Evolutionary conservation across 37 sponge, comb jelly and placozoan genomes (phyloP), one percentile per base, ranked within the genome.

Genomic region (Tethya wilhelma): DNA sequence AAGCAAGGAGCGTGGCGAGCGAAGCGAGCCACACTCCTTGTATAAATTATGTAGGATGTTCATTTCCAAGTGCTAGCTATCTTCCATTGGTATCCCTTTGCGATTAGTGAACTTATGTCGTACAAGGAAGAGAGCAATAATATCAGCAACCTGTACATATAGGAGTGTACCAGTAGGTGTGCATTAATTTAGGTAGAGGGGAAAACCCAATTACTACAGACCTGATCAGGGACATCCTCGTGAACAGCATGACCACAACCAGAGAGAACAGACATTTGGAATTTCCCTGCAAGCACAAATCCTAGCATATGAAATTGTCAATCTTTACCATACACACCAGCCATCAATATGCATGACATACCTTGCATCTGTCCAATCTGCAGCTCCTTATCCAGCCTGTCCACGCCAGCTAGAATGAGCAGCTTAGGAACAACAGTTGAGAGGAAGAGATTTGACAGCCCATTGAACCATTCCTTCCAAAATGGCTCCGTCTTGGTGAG

Each of bases 341-440:
- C 14, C 9, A 49, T 49, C 14, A 49, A 49, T 49, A 49, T 9
- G 9, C 53, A 19, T 14, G 2, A 69, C 44, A 5, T 38, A 75
- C 96, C 96, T 90, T 96, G 96, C 91, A 96, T 96, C 17, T 96
- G 96, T 3, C 74, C 96, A 38, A 96, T 89, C 23, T 93, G 90
- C 25, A 96, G 74, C 39, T 96, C 86, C 56, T 90, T 96, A 67
- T 96, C 96, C 23, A 96, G 74, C 23, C 91, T 67, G 64, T 96
- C 96, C 33, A 94, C 95, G 36, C 91, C 91, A 59, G 96, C 96
- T 37, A 96, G 74, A 30, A 96, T 60, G 14, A 96, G 84, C 38
- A 96, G 29, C 65, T 82, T 93, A 17, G 96, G 79, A 0, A 83
- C 85, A 17, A 85, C 44, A 30, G 59, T 56, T 36, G 87, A 82